Evolutionary conservation across 1,140 invertebrate species (phyloP).

Genomic region (Listronotus bonariensis): DNA sequence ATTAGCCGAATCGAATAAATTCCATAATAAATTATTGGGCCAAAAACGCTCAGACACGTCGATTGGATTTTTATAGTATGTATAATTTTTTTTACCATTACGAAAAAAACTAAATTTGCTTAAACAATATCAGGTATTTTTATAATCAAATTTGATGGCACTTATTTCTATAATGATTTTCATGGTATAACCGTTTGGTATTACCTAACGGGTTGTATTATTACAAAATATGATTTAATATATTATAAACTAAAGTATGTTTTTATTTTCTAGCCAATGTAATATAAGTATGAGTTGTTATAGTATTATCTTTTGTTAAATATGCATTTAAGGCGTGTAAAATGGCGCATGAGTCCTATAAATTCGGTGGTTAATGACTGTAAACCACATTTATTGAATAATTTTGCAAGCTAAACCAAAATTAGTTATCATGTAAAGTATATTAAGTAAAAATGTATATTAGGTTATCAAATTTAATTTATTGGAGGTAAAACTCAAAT

Average conservation of each 20-base stretch:
- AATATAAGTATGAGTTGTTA: slow-evolving; percentile 14
- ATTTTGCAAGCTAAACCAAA: slow-evolving; percentile 15
- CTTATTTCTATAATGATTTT: slow-evolving; percentile 6
- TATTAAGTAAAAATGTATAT: slow-evolving; percentile 10
- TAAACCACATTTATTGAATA: not conserved
- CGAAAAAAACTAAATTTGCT: no score
- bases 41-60: no score
- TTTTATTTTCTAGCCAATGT: slow-evolving; percentile 16
- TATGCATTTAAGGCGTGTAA: slow-evolving; percentile 7
- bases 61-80: no score
- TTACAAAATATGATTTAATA: slow-evolving; percentile 13
- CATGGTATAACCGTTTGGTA: not conserved
- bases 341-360: slow-evolving; percentile 3
- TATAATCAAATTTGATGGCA: not conserved
- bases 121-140: no score
- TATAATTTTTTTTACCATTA: no score
- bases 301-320: slow-evolving; percentile 19
- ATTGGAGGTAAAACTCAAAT: no score
- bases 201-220: slow-evolving; percentile 12
- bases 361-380: not conserved
- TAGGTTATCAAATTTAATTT: no score
- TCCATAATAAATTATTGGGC: no score
- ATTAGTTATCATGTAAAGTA: slow-evolving; percentile 6
- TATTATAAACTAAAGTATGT: slow-evolving; percentile 4
- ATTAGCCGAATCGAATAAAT: no score